Conservation (phyloP, 2,113 vertebrate genomes). For the Pyxicephalus adspersus region DNA sequence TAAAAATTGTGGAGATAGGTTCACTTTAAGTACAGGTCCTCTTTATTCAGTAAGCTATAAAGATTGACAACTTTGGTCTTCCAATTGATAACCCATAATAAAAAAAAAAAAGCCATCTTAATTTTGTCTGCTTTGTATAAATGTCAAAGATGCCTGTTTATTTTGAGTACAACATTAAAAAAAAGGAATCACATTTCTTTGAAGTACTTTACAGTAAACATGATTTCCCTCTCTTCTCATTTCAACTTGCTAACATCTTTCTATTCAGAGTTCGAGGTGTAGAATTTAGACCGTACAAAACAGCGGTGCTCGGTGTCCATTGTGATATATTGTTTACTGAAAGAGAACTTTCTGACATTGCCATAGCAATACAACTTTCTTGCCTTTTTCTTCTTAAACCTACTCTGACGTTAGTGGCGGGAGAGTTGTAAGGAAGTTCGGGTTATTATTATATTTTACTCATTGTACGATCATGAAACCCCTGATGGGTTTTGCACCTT, state of each 20-base stretch:
- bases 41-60: too few relatives aligned
- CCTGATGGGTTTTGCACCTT: not conserved
- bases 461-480: not conserved
- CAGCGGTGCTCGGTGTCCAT: not conserved
- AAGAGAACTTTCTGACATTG: not conserved
- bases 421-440: not conserved
- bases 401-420: not conserved
- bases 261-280: not conserved
- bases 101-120: too few relatives aligned
- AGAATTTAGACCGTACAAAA: not conserved
- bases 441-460: not conserved
- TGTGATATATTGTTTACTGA: not conserved
- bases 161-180: not conserved
- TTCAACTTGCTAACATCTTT: not conserved
- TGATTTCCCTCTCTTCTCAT: not conserved
- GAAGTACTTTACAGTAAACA: not conserved
- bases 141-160: too few relatives aligned
- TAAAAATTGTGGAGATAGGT: too few relatives aligned
- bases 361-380: constrained; percentile 7
- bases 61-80: too few relatives aligned
- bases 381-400: not conserved
- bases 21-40: too few relatives aligned
- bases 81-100: too few relatives aligned
- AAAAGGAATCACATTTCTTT: not conserved
- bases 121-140: too few relatives aligned